phyloP scores from a whole-genome alignment of 1,140 invertebrate genomes.

The Calephelis nemesis region DNA sequence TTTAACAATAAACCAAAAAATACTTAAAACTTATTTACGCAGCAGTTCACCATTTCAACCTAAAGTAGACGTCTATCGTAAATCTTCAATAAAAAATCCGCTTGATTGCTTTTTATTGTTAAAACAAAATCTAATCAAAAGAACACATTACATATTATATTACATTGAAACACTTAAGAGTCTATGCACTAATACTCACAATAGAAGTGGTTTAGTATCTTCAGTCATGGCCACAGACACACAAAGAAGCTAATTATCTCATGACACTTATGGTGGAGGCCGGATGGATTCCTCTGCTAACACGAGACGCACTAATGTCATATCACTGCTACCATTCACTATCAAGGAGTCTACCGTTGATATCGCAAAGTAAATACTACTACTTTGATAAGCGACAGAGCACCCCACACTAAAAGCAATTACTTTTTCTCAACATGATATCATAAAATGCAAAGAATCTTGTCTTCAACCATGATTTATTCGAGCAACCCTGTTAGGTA shows the following conservation, averaged over 20 bases:
- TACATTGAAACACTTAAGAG: too few species aligned
- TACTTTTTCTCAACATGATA: background rate
- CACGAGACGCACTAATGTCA: conserved; percentile 13
- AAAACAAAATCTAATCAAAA: too few species aligned
- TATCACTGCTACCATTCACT: conserved; percentile 14
- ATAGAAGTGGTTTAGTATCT: conserved; percentile 52
- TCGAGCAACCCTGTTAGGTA: too few species aligned
- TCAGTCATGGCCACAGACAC: conserved; percentile 41
- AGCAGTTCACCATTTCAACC: too few species aligned
- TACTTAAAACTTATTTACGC: too few species aligned
- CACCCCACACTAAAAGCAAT: background rate
- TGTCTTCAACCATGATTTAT: too few species aligned
- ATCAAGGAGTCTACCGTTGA: conserved; percentile 16
- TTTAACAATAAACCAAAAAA: too few species aligned
- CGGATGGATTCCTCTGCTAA: conserved; percentile 3
- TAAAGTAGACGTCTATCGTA: too few species aligned
- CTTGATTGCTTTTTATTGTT: too few species aligned
- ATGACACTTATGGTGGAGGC: conserved; percentile 11
- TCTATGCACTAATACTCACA: conserved; percentile 41
- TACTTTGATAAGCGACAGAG: background rate
- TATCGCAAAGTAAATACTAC: conserved; percentile 9
- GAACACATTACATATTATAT: too few species aligned
- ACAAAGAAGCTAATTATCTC: conserved; percentile 12
- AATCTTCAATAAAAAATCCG: too few species aligned
- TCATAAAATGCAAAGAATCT: too few species aligned